phyloP scores from a whole-genome alignment of 2,888 invertebrate genomes.

The Erebia palarica region DNA sequence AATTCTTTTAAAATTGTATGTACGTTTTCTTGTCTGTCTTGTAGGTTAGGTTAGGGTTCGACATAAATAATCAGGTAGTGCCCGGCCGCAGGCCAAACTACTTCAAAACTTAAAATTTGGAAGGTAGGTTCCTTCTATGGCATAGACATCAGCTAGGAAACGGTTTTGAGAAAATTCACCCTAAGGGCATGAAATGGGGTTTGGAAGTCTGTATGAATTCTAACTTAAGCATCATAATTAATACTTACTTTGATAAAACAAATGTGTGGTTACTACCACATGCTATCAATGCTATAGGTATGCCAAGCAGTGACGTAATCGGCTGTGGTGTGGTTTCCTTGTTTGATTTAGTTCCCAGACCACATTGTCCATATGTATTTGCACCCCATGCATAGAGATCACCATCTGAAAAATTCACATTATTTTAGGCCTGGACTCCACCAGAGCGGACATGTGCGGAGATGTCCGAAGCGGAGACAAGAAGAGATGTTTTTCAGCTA shows the following conservation, averaged over 20 bases:
- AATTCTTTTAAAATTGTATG: too few species aligned
- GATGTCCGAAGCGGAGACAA: not conserved
- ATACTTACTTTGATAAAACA: slow-evolving; percentile 87
- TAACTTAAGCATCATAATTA: not conserved
- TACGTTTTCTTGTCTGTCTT: too few species aligned
- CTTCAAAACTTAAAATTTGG: too few species aligned
- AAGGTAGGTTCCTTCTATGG: too few species aligned
- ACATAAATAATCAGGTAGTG: too few species aligned
- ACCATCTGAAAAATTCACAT: slow-evolving; percentile 82
- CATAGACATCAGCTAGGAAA: too few species aligned
- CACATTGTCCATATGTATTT: slow-evolving; percentile 92
- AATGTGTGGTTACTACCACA: slow-evolving; percentile 93
- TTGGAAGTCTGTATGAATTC: too few species aligned
- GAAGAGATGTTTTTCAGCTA: not conserved
- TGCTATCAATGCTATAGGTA: slow-evolving; percentile 90
- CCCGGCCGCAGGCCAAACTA: too few species aligned
- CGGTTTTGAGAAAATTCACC: too few species aligned
- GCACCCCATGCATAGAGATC: slow-evolving; percentile 94
- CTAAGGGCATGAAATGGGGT: too few species aligned
- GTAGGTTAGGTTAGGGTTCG: too few species aligned
- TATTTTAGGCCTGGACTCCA: not conserved
- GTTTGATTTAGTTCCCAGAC: slow-evolving; percentile 84
- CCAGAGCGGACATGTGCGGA: not conserved
- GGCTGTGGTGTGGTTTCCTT: slow-evolving; percentile 84
- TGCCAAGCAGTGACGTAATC: slow-evolving; percentile 85